Conservation (phyloP, 2,113 vertebrate genomes). For the Micromys minutus region DNA sequence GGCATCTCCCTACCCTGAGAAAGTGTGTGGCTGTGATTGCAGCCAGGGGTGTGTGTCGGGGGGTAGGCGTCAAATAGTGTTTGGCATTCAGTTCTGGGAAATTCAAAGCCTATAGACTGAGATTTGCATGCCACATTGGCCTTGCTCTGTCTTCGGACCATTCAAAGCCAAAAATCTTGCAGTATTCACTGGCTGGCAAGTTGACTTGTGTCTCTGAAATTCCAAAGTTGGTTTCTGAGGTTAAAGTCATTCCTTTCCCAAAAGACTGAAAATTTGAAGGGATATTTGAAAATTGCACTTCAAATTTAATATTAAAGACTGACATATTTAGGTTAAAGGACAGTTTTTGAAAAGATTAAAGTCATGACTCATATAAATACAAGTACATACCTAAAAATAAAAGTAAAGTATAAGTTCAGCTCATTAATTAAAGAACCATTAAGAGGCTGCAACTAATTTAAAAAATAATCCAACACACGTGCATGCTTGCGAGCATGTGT, state of each 20-base stretch:
- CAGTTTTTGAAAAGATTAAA: neutral
- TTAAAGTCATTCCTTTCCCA: neutral
- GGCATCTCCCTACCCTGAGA: too few species aligned
- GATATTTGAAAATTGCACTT: neutral
- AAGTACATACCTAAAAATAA: neutral
- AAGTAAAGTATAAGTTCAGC: neutral
- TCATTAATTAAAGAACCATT: neutral
- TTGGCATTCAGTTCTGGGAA: neutral
- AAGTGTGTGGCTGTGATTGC: neutral
- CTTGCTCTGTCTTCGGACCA: neutral
- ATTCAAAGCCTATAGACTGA: neutral
- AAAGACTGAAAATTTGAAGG: neutral
- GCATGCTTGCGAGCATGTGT: neutral
- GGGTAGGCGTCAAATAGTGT: neutral
- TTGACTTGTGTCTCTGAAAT: neutral
- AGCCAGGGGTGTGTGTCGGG: too few species aligned
- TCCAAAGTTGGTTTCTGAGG: neutral
- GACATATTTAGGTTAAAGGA: neutral
- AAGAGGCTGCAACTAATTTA: neutral
- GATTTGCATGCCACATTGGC: neutral
- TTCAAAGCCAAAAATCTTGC: neutral
- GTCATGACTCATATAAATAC: neutral
- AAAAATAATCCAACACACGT: neutral
- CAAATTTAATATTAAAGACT: conserved; percentile 1
- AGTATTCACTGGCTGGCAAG: neutral